Conservation (phyloP, 2,113 vertebrate species). For the Hemiscyllium ocellatum region DNA sequence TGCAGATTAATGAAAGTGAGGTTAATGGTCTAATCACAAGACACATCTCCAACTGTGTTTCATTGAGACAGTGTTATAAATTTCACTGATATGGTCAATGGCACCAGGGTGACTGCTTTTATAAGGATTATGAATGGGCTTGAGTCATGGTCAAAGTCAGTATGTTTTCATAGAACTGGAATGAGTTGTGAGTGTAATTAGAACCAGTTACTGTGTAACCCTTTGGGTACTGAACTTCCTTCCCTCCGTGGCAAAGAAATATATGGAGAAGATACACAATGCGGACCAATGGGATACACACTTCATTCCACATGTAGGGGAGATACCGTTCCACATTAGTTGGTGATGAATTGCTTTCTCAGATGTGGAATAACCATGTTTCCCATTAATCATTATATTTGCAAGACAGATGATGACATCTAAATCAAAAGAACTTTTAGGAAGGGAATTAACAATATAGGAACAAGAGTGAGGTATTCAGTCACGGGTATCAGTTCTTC, state of each 20-base stretch:
- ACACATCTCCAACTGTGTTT: background rate
- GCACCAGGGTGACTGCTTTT: slow-evolving; percentile 30
- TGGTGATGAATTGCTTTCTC: background rate
- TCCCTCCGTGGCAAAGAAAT: slow-evolving; percentile 13
- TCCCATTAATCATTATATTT: background rate
- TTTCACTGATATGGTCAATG: slow-evolving; percentile 12
- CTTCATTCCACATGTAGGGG: background rate
- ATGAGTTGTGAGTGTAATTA: slow-evolving; percentile 35
- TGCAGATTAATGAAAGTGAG: background rate
- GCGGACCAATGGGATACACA: background rate
- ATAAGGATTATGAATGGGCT: slow-evolving; percentile 36
- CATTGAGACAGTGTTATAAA: slow-evolving; percentile 12
- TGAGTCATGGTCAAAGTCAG: slow-evolving; percentile 28
- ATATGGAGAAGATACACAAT: background rate
- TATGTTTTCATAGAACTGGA: slow-evolving; percentile 33
- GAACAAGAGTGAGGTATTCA: background rate
- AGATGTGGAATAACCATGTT: background rate
- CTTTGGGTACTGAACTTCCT: slow-evolving; percentile 33
- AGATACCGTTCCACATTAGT: background rate
- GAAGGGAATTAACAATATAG: background rate
- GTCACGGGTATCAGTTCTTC: background rate
- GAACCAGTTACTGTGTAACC: slow-evolving; percentile 31
- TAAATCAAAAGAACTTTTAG: background rate
- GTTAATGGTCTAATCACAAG: slow-evolving; percentile 19
- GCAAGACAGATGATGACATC: background rate